phyloP scores from a whole-genome alignment of 2,888 invertebrate species.

The Atethmia centrago region DNA sequence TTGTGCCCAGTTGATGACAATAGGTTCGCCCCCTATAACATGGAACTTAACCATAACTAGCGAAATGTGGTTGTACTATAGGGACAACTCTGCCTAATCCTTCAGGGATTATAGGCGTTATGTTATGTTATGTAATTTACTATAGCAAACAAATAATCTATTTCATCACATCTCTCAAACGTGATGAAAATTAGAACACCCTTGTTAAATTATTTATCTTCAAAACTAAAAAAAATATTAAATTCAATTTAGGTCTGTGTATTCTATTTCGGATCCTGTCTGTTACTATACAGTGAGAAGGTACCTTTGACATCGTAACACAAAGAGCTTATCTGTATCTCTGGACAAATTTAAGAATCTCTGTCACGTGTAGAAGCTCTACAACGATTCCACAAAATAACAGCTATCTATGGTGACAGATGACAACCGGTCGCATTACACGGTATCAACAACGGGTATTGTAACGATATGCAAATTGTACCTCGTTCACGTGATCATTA shows the following conservation, averaged over 20 bases:
- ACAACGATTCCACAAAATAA: not conserved
- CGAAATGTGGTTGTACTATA: too few relatives aligned
- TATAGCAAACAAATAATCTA: too few relatives aligned
- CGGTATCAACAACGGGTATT: slow-evolving; percentile 16
- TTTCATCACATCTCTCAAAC: too few relatives aligned
- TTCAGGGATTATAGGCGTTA: too few relatives aligned
- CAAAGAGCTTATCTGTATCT: not conserved
- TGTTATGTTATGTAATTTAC: too few relatives aligned
- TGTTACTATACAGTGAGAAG: too few relatives aligned
- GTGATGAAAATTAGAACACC: too few relatives aligned
- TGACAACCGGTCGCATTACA: slow-evolving; percentile 2
- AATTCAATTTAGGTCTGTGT: not conserved
- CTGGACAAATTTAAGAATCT: not conserved
- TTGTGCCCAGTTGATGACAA: too few relatives aligned
- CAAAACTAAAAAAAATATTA: not conserved
- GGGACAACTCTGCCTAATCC: too few relatives aligned
- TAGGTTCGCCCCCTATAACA: too few relatives aligned
- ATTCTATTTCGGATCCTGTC: not conserved
- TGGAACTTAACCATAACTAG: too few relatives aligned
- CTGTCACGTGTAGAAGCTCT: not conserved
- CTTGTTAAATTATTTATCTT: too few relatives aligned
- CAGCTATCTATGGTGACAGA: slow-evolving; percentile 1
- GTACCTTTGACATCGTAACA: not conserved
- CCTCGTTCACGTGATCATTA: slow-evolving; percentile 14
- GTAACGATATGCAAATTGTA: slow-evolving; percentile 43